Evolutionary conservation across 2,113 vertebrate species (phyloP).

Genomic region (Hipposideros armiger): DNA sequence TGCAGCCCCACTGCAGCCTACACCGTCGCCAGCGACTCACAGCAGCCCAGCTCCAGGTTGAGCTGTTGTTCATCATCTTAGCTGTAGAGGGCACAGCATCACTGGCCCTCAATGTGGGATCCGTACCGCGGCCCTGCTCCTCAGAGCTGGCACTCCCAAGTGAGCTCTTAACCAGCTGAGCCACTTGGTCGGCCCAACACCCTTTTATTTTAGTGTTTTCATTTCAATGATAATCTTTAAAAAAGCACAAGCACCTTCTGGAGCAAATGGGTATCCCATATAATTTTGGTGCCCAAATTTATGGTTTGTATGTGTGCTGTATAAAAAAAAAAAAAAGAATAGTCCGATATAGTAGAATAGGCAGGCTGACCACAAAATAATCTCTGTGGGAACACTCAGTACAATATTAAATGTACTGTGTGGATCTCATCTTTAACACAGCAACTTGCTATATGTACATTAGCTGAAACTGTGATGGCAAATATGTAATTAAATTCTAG

Average conservation of each 20-base stretch:
- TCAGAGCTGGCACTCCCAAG: no score
- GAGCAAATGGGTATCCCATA: constrained; percentile 11
- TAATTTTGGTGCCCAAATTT: neutral
- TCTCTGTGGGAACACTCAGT: neutral
- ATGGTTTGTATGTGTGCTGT: neutral
- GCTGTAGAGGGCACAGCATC: no score
- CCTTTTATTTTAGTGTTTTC: constrained; percentile 45
- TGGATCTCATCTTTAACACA: constrained; percentile 10
- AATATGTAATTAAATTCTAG: neutral
- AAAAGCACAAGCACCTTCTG: constrained; percentile 39
- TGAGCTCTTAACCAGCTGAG: no score
- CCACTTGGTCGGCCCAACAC: neutral
- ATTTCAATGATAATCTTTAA: constrained; percentile 10
- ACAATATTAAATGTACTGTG: neutral
- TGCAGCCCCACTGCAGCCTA: no score
- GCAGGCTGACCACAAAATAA: constrained; percentile 21
- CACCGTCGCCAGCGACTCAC: no score
- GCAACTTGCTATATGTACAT: neutral
- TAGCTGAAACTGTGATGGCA: neutral
- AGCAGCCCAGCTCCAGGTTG: no score
- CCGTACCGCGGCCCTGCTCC: no score
- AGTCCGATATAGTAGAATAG: neutral
- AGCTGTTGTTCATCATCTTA: no score
- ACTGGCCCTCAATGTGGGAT: no score
- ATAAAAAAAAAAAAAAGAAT: constrained; percentile 8